Conservation (phyloP, 2,113 vertebrate genomes). For the Chaetops frenatus region DNA sequence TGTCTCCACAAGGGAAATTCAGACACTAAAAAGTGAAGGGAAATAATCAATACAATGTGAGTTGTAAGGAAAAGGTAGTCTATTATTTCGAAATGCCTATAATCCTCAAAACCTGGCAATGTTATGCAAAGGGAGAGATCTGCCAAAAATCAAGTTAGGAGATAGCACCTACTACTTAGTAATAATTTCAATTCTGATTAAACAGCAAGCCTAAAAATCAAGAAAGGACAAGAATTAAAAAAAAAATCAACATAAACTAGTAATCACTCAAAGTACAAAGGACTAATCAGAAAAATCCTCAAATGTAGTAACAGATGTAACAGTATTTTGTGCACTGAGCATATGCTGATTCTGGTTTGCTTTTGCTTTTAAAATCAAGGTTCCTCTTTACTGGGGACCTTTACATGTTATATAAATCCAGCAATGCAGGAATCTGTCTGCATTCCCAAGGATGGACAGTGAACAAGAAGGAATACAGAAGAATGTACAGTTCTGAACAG, state of each 20-base stretch:
- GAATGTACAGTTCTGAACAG: not conserved
- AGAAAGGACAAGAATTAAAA: not conserved
- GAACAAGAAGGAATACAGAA: not conserved
- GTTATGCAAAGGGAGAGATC: not conserved
- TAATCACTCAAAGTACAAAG: not conserved
- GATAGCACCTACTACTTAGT: not conserved
- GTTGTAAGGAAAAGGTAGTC: not conserved
- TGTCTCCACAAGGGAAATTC: not conserved
- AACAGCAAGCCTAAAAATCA: not conserved
- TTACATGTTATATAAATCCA: not conserved
- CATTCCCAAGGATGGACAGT: not conserved
- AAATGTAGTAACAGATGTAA: not conserved
- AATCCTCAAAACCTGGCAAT: not conserved
- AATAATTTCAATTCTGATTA: not conserved
- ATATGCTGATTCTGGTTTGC: not conserved
- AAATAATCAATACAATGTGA: not conserved
- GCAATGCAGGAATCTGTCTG: not conserved
- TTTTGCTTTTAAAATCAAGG: not conserved
- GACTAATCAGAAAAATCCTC: not conserved
- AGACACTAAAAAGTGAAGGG: not conserved
- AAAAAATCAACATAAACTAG: not conserved
- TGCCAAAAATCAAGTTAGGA: not conserved
- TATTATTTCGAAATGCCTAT: not conserved
- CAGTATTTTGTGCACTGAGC: not conserved
- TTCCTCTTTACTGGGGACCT: not conserved